A percentile compares a stretch with the other conserved stretches of the same genome.
phyloP scores from a whole-genome alignment of 2,797 vertebrate genomes.

The Aeoliscus strigatus region DNA sequence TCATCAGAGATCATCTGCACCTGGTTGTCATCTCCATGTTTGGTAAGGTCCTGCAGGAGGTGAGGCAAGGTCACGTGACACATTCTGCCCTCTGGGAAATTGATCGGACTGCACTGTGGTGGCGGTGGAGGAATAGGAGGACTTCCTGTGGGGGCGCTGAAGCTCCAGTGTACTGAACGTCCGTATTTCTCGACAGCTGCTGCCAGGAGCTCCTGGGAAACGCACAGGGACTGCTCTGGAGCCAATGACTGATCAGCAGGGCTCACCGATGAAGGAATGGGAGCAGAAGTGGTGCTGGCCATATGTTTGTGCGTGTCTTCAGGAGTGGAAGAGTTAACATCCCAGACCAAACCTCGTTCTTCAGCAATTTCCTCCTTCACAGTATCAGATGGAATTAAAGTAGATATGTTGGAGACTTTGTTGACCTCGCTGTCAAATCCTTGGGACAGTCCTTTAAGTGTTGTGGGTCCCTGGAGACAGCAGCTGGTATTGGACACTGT shows the following conservation, averaged over 20 bases:
- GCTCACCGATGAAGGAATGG: slow-evolving; percentile 74
- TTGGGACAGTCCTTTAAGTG: slow-evolving; percentile 54
- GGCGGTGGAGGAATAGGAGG: slow-evolving; percentile 37
- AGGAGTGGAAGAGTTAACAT: slow-evolving; percentile 53
- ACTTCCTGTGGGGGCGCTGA: slow-evolving; percentile 8
- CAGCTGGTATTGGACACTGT: not conserved
- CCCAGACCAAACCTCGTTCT: slow-evolving; percentile 50
- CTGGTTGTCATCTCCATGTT: slow-evolving; percentile 1
- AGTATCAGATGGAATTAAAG: slow-evolving; percentile 60
- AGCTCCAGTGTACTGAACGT: slow-evolving; percentile 19
- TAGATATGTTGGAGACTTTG: slow-evolving; percentile 49
- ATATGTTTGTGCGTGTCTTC: not conserved
- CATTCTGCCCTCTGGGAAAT: slow-evolving; percentile 14
- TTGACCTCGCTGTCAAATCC: slow-evolving; percentile 43
- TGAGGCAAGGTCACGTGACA: slow-evolving; percentile 7
- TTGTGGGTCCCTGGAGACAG: slow-evolving; percentile 3
- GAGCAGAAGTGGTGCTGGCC: slow-evolving; percentile 12
- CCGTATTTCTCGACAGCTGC: slow-evolving; percentile 32
- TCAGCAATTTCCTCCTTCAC: slow-evolving; percentile 70
- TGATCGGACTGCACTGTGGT: slow-evolving; percentile 48
- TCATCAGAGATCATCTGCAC: slow-evolving; percentile 27
- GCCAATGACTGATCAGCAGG: slow-evolving; percentile 80
- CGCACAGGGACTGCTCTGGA: slow-evolving; percentile 55
- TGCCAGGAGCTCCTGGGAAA: slow-evolving; percentile 35
- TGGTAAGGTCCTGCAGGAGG: slow-evolving; percentile 13